A percentile compares a stretch with the other conserved stretches of the same genome.
Evolutionary conservation across 2,113 vertebrate species (phyloP).

Genomic region (Stictonetta naevosa): DNA sequence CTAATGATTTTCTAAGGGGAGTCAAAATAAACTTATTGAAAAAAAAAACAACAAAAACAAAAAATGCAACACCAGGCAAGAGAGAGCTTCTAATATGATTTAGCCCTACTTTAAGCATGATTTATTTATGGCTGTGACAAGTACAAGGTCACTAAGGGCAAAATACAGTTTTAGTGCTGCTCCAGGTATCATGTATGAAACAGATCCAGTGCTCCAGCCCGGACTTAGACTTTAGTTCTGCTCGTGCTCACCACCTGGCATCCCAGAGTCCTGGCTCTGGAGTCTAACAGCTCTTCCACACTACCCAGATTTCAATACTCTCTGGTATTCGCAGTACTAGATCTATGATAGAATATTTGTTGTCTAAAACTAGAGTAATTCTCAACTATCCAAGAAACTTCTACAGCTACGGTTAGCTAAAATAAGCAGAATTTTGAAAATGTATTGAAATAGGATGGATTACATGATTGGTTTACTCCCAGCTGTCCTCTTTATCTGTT

Average conservation of each 20-base stretch:
- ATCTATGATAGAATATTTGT: background rate
- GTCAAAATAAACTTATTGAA: background rate
- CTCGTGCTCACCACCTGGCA: background rate
- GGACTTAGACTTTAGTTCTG: background rate
- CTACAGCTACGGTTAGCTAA: background rate
- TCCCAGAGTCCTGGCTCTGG: background rate
- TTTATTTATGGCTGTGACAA: background rate
- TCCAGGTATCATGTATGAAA: background rate
- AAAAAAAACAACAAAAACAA: background rate
- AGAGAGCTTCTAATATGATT: background rate
- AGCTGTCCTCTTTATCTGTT: background rate
- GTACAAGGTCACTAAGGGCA: background rate
- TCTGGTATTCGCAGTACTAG: background rate
- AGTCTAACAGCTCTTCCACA: background rate
- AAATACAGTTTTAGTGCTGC: background rate
- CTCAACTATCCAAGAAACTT: background rate
- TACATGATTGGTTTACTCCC: background rate
- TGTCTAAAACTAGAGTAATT: background rate
- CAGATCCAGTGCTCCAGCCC: background rate
- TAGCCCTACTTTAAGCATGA: background rate
- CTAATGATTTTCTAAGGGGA: background rate
- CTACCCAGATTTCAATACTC: background rate
- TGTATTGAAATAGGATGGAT: background rate
- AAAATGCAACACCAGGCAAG: background rate
- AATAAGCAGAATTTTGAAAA: background rate